Evolutionary conservation across 2,797 vertebrate genomes (phyloP).

Genomic region (Halcyon smyrnensis): DNA sequence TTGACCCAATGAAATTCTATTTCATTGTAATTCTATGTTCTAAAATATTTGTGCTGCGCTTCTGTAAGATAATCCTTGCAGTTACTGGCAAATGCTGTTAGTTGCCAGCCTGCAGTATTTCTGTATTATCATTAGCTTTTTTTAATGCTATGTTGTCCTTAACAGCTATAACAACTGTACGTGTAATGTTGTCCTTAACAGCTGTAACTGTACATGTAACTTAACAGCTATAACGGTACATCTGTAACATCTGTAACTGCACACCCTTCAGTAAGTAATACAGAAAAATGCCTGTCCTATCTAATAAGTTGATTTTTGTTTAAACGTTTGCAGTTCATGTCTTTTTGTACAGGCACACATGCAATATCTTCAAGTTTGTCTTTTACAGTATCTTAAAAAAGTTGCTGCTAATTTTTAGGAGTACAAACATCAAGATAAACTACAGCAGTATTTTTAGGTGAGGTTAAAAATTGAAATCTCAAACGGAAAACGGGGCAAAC

Average conservation of each 20-base stretch:
- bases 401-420: background rate
- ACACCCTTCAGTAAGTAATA: background rate
- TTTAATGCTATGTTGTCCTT: background rate
- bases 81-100: background rate
- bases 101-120: background rate
- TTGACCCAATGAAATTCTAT: background rate
- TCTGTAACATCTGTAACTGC: background rate
- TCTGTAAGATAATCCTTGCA: background rate
- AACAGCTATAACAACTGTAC: background rate
- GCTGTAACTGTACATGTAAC: too few species aligned
- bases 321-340: background rate
- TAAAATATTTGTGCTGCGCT: background rate
- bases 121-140: background rate
- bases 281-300: background rate
- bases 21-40: background rate
- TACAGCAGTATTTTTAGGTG: background rate
- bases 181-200: background rate
- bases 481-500: background rate
- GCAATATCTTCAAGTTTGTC: background rate
- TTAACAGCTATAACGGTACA: background rate
- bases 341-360: background rate
- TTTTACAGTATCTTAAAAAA: background rate
- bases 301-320: background rate
- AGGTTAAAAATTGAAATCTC: background rate
- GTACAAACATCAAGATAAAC: background rate